Percentiles rank a stretch among this genome's conserved stretches.
Conservation (phyloP, 2,797 vertebrate genomes). For the Limnodromus scolopaceus region DNA sequence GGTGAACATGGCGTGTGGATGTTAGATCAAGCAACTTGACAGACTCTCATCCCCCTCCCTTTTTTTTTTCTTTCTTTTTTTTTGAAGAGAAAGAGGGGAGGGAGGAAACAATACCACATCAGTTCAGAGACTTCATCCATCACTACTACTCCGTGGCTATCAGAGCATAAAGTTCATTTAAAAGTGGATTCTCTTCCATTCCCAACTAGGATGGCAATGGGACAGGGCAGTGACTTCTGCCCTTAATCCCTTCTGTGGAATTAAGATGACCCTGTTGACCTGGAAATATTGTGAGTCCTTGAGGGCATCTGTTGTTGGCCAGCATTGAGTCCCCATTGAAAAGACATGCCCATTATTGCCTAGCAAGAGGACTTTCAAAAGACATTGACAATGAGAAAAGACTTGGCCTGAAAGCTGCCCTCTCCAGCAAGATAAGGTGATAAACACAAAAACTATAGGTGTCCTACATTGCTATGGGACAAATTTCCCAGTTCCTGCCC, state of each 20-base stretch:
- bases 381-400: not conserved
- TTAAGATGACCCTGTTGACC: not conserved
- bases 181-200: not conserved
- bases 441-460: not conserved
- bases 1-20: slow-evolving; percentile 3
- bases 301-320: not conserved
- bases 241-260: not conserved
- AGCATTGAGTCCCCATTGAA: not conserved
- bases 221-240: not conserved
- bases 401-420: not conserved
- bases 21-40: not conserved
- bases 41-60: not conserved
- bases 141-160: not conserved
- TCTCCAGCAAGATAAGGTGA: not conserved
- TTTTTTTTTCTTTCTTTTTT: fast-evolving
- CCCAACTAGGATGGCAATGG: not conserved
- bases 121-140: not conserved
- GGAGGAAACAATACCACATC: not conserved
- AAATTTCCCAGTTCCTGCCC: not conserved
- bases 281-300: not conserved
- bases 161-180: not conserved
- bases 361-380: not conserved
- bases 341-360: not conserved
- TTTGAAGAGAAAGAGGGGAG: not conserved
- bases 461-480: not conserved